Conservation (phyloP, 2,113 vertebrate species). For the Scolopax mira region DNA sequence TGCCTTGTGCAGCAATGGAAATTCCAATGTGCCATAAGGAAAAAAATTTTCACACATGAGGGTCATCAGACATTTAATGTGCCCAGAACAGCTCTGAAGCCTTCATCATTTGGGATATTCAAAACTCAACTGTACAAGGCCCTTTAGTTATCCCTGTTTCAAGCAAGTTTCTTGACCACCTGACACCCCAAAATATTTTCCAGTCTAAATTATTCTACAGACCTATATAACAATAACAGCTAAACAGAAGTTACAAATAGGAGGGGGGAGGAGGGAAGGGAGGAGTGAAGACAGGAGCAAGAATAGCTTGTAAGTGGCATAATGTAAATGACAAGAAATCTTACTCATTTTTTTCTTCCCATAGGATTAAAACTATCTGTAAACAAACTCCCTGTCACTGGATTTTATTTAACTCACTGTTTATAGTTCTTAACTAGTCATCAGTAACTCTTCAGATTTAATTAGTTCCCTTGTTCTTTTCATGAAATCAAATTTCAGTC, state of each 20-base stretch:
- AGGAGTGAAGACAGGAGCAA: neutral
- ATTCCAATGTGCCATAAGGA: neutral
- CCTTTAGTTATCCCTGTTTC: neutral
- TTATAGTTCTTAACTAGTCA: neutral
- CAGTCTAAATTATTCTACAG: neutral
- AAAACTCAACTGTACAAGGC: neutral
- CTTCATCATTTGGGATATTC: neutral
- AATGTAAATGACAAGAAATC: neutral
- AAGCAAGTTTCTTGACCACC: neutral
- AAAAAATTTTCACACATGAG: neutral
- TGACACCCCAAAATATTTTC: neutral
- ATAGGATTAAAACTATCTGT: neutral
- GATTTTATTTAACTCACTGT: neutral
- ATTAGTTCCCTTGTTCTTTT: neutral
- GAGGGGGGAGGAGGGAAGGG: fast-evolving
- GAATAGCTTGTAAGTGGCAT: neutral
- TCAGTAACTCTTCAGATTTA: neutral
- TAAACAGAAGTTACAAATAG: neutral
- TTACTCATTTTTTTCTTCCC: neutral
- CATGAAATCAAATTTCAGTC: neutral
- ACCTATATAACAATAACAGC: neutral
- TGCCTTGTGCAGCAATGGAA: neutral
- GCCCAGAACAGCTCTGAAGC: neutral
- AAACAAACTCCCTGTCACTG: neutral
- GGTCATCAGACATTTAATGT: neutral